Base-by-base conservation (phyloP, 2,113 vertebrate species). In the Gnathonemus longibarbis region DNA sequence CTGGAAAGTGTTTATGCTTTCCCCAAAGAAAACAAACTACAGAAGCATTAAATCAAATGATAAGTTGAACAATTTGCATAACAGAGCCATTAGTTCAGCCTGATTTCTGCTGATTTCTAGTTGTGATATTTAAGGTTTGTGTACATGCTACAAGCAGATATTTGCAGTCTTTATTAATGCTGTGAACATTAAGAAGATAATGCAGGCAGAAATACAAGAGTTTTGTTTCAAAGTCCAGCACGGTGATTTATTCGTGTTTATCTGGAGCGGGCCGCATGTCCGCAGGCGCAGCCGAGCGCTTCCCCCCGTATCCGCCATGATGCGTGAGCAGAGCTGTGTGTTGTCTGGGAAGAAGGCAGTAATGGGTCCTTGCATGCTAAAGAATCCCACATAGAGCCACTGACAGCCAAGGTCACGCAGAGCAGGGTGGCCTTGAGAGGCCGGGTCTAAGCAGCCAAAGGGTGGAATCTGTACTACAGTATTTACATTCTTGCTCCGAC, bases 391-490 rank as follows among this genome's bases (percentile, higher is more conserved):
- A 92, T 93, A 93, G 93, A 92, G 93, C 90, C 89, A 39, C 92
- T 93, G 94, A 95, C 94, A 94, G 95, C 94, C 94, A 95, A 95
- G 96, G 95, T 96, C 95, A 96, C 89, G 90, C 92, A 91, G 94
- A 93, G 92, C 95, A 93, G 93, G 94, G 94, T 95, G 94, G 94
- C 94, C 95, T 94, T 93, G 94, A 84, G 90, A 46, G 42, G 42
- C 77, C n/a, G 15, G 83, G 66, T 88, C 89, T 90, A 48, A 87
- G 80, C 48, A 80, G 84, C 84, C 87, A 85, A 49, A 19, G 66
- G 83, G 56, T 52, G 31, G 48, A 88, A 90, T 93, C 90, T 89
- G 91, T 93, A 93, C 93, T 92, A 93, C 90, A 91, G 89, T 92
- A 92, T 95, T 93, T 94, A 92, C 92, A 90, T 90, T 83, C 87